phyloP scores from a whole-genome alignment of 2,797 vertebrate genomes.

The Gephyroberyx darwinii region DNA sequence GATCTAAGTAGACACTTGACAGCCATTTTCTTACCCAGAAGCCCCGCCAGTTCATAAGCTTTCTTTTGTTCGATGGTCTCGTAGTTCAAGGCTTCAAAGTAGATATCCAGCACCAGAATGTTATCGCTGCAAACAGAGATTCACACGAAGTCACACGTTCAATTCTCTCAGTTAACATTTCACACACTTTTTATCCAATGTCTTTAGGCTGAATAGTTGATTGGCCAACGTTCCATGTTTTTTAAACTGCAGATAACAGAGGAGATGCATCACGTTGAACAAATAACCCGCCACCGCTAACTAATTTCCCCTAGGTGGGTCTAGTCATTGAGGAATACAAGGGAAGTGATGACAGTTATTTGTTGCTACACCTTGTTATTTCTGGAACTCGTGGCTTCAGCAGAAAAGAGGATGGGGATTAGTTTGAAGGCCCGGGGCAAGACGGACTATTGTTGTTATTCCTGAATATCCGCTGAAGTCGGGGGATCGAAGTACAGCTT shows the following conservation, averaged over 20 bases:
- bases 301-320: conserved; percentile 54
- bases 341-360: conserved; percentile 52
- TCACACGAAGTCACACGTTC: conserved; percentile 33
- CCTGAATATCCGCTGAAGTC: conserved; percentile 45
- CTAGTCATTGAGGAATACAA: conserved; percentile 52
- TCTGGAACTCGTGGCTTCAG: conserved; percentile 38
- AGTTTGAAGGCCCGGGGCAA: conserved; percentile 46
- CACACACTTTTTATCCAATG: conserved; percentile 5
- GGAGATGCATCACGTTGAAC: conserved; percentile 45
- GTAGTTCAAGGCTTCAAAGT: conserved; percentile 98
- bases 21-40: conserved; percentile 89
- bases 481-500: too few relatives aligned
- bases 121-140: conserved; percentile 89
- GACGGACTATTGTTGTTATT: conserved; percentile 50
- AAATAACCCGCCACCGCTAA: conserved; percentile 50
- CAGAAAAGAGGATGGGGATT: conserved; percentile 50
- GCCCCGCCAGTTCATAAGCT: conserved; percentile 95
- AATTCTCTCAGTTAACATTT: conserved; percentile 27
- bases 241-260: conserved; percentile 45
- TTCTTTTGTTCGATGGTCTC: conserved; percentile 99
- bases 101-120: conserved; percentile 98
- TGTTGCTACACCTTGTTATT: conserved; percentile 46
- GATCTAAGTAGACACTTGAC: conserved; percentile 45
- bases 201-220: conserved; percentile 35
- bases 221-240: conserved; percentile 29